These are phyloP conservation scores for Erpornis zantholeuca DNA, from an alignment of 2,113 vertebrate species.

Conservation along the genomic window DNA sequence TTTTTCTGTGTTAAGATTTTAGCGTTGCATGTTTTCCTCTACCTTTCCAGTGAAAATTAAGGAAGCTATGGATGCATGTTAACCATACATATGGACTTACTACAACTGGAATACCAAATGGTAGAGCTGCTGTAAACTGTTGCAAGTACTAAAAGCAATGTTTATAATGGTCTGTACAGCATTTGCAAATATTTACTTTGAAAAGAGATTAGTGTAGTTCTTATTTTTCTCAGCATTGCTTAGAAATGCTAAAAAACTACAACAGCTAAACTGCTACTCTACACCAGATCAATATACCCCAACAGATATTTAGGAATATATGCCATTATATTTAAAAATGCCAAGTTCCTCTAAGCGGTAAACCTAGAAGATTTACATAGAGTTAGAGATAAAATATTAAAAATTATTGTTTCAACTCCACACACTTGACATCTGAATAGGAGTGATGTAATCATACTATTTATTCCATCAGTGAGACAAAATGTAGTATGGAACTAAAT, in stretches of 20 bases:
- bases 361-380: slow-evolving; percentile 69
- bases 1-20: not conserved
- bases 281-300: slow-evolving; percentile 65
- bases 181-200: slow-evolving; percentile 55
- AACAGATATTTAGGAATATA: slow-evolving; percentile 73
- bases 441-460: slow-evolving; percentile 66
- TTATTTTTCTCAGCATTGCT: slow-evolving; percentile 68
- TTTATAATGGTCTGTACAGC: slow-evolving; percentile 44
- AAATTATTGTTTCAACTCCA: slow-evolving; percentile 67
- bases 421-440: slow-evolving; percentile 67
- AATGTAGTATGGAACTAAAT: slow-evolving; percentile 70
- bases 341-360: slow-evolving; percentile 65
- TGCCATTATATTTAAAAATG: slow-evolving; percentile 73
- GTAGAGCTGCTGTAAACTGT: slow-evolving; percentile 42
- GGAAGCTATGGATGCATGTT: slow-evolving; percentile 43
- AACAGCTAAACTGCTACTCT: slow-evolving; percentile 67
- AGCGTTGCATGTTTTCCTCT: not conserved
- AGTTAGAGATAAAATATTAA: slow-evolving; percentile 65
- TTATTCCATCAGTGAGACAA: slow-evolving; percentile 70
- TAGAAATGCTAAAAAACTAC: slow-evolving; percentile 70
- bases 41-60: slow-evolving; percentile 41
- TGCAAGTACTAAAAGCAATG: slow-evolving; percentile 47
- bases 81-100: not conserved
- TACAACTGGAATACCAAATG: slow-evolving; percentile 42
- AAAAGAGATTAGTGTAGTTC: slow-evolving; percentile 51